Evolutionary conservation across 2,797 vertebrate species (phyloP), one percentile per base, ranked within the genome.

Genomic region (Halcyon smyrnensis): DNA sequence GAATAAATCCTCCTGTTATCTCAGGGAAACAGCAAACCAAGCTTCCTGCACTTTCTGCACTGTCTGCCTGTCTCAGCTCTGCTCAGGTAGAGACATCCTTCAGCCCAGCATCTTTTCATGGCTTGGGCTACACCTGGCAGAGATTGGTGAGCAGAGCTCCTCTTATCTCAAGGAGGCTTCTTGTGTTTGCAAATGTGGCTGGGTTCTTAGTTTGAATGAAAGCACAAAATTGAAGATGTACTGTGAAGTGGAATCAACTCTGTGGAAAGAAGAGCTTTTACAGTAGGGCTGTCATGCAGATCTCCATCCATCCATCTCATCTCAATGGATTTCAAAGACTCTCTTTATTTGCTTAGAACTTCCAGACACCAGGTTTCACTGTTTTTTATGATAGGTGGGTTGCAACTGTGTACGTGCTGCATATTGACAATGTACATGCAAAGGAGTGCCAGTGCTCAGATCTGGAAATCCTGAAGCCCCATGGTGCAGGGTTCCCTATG

Each of bases 1-100:
- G 93, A 89, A 46, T 79, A 84, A 84, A 94, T 79, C 77, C 74
- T 90, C 39, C n/a, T 78, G 48, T 95, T 95, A 64, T 94, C 84
- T 78, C 73, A 65, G 82, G 39, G 41, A 79, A 92, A 48, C 70
- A 62, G 88, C 53, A 83, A 60, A 84, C 45, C 76, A 67, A 86
- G 82, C 67, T 96, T 94, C 93, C 20, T 39, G 64, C 41, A 41
- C 41, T 80, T 93, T 89, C 78, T 78, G 36, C 5, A 2, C 84
- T 91, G 76, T 45, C 71, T 90, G 68, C 30, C 85, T 70, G 48
- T 75, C 53, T 83, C 6, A 8, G 60, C 62, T 93, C 51, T 2
- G 1, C 24, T 50, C 45, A 32, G 65, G 62, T 65, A 57, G 57
- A 54, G 21, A 25, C 32, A 18, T 74, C 30, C 60, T 62, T 5